Percentiles rank a stretch among this genome's conserved stretches.
Evolutionary conservation across 2,888 invertebrate genomes (phyloP).

Genomic region (Carcina quercana): DNA sequence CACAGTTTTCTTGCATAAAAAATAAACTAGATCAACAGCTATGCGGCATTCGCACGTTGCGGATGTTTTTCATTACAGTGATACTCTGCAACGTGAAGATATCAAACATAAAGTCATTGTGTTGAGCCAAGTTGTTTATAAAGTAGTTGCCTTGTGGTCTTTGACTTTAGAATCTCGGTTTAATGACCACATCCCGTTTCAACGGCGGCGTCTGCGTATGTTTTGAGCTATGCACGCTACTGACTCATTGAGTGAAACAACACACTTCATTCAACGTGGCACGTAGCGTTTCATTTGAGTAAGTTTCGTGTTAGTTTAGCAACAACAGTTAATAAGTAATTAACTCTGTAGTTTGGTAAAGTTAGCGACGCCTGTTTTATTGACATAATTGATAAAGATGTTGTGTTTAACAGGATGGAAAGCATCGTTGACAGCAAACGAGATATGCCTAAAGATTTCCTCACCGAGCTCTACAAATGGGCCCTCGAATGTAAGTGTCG

Average conservation of each 20-base stretch:
- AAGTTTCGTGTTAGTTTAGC: constrained; percentile 24
- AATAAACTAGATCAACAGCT: constrained; percentile 30
- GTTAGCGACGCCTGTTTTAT: too few relatives aligned
- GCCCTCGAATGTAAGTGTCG: constrained; percentile 84
- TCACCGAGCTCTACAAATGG: constrained; percentile 86
- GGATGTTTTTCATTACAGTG: background rate
- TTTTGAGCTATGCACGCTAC: constrained; percentile 44
- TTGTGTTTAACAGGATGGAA: constrained; percentile 57
- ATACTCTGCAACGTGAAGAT: background rate
- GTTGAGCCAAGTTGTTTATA: constrained; percentile 4
- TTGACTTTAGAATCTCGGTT: constrained; percentile 59
- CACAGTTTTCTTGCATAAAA: constrained; percentile 23
- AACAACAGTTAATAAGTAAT: too few relatives aligned
- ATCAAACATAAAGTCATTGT: constrained; percentile 14
- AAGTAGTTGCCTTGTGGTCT: constrained; percentile 19
- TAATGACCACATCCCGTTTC: constrained; percentile 69
- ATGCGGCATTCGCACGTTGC: constrained; percentile 23
- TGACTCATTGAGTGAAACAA: constrained; percentile 59
- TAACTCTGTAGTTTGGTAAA: too few relatives aligned
- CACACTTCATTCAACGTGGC: constrained; percentile 50
- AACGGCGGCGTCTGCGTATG: constrained; percentile 57
- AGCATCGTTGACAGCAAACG: constrained; percentile 70
- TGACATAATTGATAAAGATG: too few relatives aligned
- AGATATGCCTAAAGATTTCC: constrained; percentile 80
- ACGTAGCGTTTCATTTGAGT: constrained; percentile 40